phyloP scores from a whole-genome alignment of 2,797 vertebrate genomes.

The Apodemus agrarius region DNA sequence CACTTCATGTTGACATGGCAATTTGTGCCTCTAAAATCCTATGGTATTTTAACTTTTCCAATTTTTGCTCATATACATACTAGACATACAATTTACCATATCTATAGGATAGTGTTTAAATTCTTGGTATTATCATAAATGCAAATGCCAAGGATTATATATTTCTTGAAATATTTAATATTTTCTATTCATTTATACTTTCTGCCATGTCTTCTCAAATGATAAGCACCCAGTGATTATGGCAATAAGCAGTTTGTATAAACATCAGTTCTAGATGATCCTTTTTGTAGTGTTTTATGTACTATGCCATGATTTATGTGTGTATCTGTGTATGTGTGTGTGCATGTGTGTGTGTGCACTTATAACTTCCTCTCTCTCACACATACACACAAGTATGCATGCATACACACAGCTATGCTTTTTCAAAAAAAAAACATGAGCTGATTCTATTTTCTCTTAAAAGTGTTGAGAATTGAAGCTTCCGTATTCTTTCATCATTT shows the following conservation, averaged over 20 bases:
- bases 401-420: neutral
- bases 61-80: neutral
- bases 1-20: neutral
- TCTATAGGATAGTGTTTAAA: neutral
- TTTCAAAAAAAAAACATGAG: neutral
- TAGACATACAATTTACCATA: neutral
- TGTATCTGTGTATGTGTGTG: no score
- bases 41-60: neutral
- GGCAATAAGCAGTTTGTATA: neutral
- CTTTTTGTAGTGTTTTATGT: neutral
- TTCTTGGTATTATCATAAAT: neutral
- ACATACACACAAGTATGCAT: neutral
- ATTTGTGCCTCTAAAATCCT: neutral
- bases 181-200: conserved; percentile 15
- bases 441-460: neutral
- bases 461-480: neutral
- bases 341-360: no score
- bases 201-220: neutral
- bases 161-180: neutral
- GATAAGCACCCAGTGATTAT: neutral
- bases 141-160: neutral
- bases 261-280: conserved; percentile 5
- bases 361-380: neutral
- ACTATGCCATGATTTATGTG: neutral
- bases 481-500: neutral